Percentiles rank a stretch among this genome's conserved stretches.
Conservation (phyloP, 1,140 invertebrate genomes). For the Papilio glaucus region DNA sequence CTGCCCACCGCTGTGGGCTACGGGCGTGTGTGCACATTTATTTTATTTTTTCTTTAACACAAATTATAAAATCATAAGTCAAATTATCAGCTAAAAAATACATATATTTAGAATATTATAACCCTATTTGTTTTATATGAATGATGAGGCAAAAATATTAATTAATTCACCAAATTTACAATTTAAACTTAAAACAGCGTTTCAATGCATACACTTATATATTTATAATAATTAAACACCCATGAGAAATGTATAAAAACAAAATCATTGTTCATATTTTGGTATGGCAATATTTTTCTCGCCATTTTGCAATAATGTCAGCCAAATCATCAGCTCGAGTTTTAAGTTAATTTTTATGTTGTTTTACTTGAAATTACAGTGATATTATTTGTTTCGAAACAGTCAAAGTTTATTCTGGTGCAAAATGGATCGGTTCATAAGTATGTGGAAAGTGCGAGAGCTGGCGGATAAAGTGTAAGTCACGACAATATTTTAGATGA, state of each 20-base stretch:
- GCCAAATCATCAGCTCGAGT: conserved; percentile 83
- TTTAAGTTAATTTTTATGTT: conserved; percentile 77
- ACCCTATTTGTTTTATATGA: too few relatives aligned
- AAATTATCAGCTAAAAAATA: too few relatives aligned
- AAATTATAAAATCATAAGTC: too few relatives aligned
- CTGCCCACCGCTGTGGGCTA: too few relatives aligned
- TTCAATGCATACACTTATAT: too few relatives aligned
- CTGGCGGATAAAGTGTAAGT: conserved; percentile 98
- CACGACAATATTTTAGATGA: conserved; percentile 61
- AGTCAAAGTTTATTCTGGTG: conserved; percentile 50
- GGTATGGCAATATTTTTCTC: conserved; percentile 64
- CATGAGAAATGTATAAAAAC: neutral
- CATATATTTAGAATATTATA: too few relatives aligned
- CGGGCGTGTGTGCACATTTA: too few relatives aligned
- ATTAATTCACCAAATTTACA: too few relatives aligned
- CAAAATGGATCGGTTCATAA: conserved; percentile 88
- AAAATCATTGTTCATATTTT: conserved; percentile 12
- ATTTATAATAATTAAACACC: too few relatives aligned
- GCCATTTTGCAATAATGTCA: conserved; percentile 84
- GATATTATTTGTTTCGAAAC: conserved; percentile 60
- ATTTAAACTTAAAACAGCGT: too few relatives aligned
- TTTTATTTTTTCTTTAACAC: too few relatives aligned
- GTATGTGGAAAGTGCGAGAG: conserved; percentile 97
- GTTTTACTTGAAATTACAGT: conserved; percentile 65
- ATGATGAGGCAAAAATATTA: too few relatives aligned